Evolutionary conservation across 2,797 vertebrate genomes (phyloP).

Genomic region (Acrossocheilus wenchowensis): DNA sequence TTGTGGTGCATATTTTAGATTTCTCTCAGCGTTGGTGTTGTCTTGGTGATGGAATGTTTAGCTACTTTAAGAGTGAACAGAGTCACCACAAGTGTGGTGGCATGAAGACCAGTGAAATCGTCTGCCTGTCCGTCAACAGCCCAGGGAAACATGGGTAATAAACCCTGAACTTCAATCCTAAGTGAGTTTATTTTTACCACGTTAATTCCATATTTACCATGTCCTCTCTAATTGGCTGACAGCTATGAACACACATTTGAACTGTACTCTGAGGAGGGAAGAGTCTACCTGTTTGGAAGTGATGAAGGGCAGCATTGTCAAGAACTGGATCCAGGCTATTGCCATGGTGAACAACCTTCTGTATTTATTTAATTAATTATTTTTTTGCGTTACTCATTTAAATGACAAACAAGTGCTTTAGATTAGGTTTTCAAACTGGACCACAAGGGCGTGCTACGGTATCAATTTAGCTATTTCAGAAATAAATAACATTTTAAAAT

Average conservation of each 20-base stretch:
- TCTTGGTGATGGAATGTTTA: slow-evolving; percentile 77
- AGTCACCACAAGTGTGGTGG: slow-evolving; percentile 74
- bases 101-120: slow-evolving; percentile 76
- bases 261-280: slow-evolving; percentile 77
- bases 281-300: slow-evolving; percentile 81
- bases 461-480: background rate
- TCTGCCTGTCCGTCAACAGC: slow-evolving; percentile 74
- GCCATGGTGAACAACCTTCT: slow-evolving; percentile 73
- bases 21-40: slow-evolving; percentile 84
- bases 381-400: background rate
- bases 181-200: background rate
- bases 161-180: background rate
- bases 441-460: background rate
- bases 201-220: background rate
- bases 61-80: slow-evolving; percentile 81
- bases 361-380: background rate
- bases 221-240: slow-evolving; percentile 11
- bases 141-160: slow-evolving; percentile 78
- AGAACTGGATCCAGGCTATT: slow-evolving; percentile 80
- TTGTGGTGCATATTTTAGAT: slow-evolving; percentile 67
- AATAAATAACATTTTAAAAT: background rate
- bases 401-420: background rate
- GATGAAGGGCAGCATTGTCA: slow-evolving; percentile 66
- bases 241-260: slow-evolving; percentile 81
- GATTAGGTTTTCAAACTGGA: background rate